phyloP scores from a whole-genome alignment of 23 tunicate genomes.

The Halocynthia aurantium region DNA sequence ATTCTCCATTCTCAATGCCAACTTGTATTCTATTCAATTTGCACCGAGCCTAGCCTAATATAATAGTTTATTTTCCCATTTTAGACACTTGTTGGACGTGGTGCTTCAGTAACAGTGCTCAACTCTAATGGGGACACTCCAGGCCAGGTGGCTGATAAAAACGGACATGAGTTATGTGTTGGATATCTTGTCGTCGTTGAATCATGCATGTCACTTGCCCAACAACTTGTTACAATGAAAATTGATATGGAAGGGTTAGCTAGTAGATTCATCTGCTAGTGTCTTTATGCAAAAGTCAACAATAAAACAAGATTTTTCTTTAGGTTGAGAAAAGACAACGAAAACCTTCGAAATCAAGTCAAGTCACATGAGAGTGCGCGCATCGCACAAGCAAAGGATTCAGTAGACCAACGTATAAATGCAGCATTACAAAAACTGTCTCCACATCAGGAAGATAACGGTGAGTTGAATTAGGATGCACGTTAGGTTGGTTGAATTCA shows the following conservation, averaged over 20 bases:
- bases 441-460: slow-evolving; percentile 13
- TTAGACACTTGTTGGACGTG: slow-evolving; percentile 72
- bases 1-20: background rate
- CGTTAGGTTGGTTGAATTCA: too few relatives aligned
- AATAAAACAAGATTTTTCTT: background rate
- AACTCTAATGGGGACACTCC: slow-evolving; percentile 91
- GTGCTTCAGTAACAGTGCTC: slow-evolving; percentile 81
- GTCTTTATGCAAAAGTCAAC: background rate
- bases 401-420: slow-evolving; percentile 21
- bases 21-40: background rate
- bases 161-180: slow-evolving; percentile 65
- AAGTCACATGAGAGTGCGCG: slow-evolving; percentile 1
- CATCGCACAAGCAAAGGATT: slow-evolving; percentile 10
- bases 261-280: background rate
- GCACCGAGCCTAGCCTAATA: slow-evolving; percentile 1
- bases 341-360: slow-evolving; percentile 1
- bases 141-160: slow-evolving; percentile 79
- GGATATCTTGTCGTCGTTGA: slow-evolving; percentile 97
- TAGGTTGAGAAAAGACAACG: slow-evolving; percentile 15
- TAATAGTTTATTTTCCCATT: background rate
- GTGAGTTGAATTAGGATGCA: background rate
- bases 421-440: slow-evolving; percentile 11
- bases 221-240: slow-evolving; percentile 66
- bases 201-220: slow-evolving; percentile 91
- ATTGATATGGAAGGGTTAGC: slow-evolving; percentile 66